Conservation (phyloP, 2,113 vertebrate species). For the Alouatta palliata region DNA sequence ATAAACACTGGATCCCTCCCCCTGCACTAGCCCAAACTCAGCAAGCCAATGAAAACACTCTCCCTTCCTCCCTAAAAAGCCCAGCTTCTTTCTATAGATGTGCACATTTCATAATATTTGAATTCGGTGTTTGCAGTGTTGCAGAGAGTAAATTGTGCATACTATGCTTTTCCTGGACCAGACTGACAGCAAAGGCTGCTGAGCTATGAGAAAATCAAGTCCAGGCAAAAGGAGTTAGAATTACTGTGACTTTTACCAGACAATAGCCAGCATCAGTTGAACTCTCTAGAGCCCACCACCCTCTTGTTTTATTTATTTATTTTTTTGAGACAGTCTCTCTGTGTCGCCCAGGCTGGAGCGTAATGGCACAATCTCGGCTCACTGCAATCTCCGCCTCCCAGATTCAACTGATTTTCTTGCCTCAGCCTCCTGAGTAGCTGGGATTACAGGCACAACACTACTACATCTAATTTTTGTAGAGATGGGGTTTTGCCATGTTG, state of each 20-base stretch:
- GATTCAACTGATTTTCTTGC: too few relatives aligned
- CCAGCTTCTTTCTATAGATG: neutral
- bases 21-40: neutral
- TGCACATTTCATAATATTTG: neutral
- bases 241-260: neutral
- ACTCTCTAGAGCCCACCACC: neutral
- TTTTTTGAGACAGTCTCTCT: too few relatives aligned
- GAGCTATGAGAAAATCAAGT: neutral
- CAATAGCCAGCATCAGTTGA: neutral
- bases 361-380: too few relatives aligned
- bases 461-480: too few relatives aligned
- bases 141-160: neutral
- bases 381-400: too few relatives aligned
- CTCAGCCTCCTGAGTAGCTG: too few relatives aligned
- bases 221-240: neutral
- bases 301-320: too few relatives aligned
- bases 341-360: too few relatives aligned
- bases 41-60: neutral
- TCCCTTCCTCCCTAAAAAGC: neutral
- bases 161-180: neutral
- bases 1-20: neutral
- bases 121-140: neutral
- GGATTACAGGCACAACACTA: too few relatives aligned
- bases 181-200: neutral
- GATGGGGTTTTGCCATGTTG: too few relatives aligned